Base-by-base conservation (phyloP, 92 coral and sea anemone genomes). In the Actinernus sp. region DNA sequence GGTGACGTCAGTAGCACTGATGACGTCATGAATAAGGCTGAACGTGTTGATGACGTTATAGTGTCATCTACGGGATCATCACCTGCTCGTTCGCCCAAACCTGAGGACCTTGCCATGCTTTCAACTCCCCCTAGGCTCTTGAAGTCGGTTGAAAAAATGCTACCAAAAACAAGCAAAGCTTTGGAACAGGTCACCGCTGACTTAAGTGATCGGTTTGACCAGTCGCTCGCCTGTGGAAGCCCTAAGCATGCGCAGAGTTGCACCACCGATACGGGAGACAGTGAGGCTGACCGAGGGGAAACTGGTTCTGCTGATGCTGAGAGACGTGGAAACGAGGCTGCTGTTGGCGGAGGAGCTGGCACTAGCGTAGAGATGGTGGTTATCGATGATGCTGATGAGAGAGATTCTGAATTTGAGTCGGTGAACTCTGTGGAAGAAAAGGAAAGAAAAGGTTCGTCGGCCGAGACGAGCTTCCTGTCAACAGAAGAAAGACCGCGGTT, bases 51-150 rank as follows among this genome's bases (percentile, higher is more conserved):
- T 26, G 99, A 91, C 31, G 84, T 95, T 45, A 74, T 95, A 39
- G 73, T 91, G 21, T 95, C 99, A 33, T 95, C 99, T 18, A 88
- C 88, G 23, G 99, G 99, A 49, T 95, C 99, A 12, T 95, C 99
- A 8, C 97, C 99, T 5, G 88, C 97, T 21, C 84, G 80, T 65
- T 95, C 99, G 2, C 99, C 99, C 0, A 64, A 79, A 49, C 97
- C 97, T 25, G 81, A 78, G 41, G 91, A 91, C 41, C 51, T 95
- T 33, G 45, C 55, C 19, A 58, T 83, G 46, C 68, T 95, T 47
- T 95, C 99, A 16, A 91, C 89, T 9, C 97, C 99, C 16, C 94
- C 96, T 31, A 73, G 76, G 58, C 50, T 55, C 31, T 14, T 49
- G 2, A 36, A 40, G 13, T 9, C 21, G 2, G 7, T 14, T 20